Evolutionary conservation across 2,888 invertebrate genomes (phyloP), one percentile per base, ranked within the genome.

Genomic region (Nomada flava): DNA sequence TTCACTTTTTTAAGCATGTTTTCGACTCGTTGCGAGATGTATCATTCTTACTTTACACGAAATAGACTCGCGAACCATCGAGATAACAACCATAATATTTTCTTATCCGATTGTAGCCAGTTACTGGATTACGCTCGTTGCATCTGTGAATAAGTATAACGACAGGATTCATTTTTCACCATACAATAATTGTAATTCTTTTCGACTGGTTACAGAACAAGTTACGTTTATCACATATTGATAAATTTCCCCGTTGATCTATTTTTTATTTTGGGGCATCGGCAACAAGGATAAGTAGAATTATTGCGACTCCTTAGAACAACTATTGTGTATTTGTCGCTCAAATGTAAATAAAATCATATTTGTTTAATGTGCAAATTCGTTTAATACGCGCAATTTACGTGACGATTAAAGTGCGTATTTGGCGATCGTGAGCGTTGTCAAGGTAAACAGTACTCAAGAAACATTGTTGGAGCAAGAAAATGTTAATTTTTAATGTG

Each of bases 321-420:
- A 77, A 82, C 83, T 80, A 88, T 83, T 87, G 83, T 90, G 89
- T 90, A 90, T 88, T 86, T 86, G 84, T 89, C 90, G 90, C 90
- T 90, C 90, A 90, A 90, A 83, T 90, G 90, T 90, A 90, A 89
- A 90, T 90, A 90, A 90, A 90, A 89, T 89, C 89, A 89, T 89
- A 84, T 89, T 88, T 88, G 89, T 90, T 89, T 89, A 89, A 88
- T 82, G 83, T 86, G 86, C 82, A 85, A 87, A 85, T 80, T 83
- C 79, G 77, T 87, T 87, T 81, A 81, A 87, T 83, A 72, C 76
- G 76, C 80, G 83, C 63, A 80, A 67, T 68, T 71, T 77, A 75
- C 68, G 70, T 62, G 79, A 76, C 55, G 65, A 72, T 26, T 78
- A 76, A 72, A 70, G 78, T 70, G 67, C 59, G 68, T n/a, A 78